Conservation (phyloP, 2,888 invertebrate species). For the Parnassius smintheus region DNA sequence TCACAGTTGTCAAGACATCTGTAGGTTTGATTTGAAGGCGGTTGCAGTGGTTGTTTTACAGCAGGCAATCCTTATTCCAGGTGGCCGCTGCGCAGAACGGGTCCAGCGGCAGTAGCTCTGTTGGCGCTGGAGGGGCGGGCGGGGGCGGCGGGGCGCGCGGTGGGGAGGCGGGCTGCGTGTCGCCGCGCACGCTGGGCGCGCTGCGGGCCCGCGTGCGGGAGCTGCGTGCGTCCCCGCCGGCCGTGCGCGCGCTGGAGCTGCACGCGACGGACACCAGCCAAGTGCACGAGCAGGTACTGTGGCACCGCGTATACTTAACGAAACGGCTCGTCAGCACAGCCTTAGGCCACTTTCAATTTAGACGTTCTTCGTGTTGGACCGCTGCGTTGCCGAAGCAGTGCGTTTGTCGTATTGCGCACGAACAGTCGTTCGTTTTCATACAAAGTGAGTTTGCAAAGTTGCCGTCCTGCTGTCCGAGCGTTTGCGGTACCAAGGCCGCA, state of each 20-base stretch:
- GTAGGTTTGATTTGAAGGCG: no score
- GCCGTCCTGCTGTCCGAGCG: no score
- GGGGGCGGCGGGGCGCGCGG: constrained; percentile 18
- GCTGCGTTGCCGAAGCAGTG: no score
- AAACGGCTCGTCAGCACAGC: no score
- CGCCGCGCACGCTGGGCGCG: constrained; percentile 87
- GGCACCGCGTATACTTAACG: not conserved
- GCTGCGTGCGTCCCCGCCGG: constrained; percentile 88
- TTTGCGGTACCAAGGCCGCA: no score
- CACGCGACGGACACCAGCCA: constrained; percentile 89
- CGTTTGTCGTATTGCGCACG: no score
- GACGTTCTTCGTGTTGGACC: no score
- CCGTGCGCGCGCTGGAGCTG: constrained; percentile 88
- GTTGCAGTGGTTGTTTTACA: no score
- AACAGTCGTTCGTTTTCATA: no score
- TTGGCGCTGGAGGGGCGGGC: constrained; percentile 14
- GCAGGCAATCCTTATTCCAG: constrained; percentile 28
- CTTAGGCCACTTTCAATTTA: no score
- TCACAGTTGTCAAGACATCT: no score
- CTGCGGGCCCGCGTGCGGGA: constrained; percentile 94
- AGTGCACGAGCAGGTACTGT: constrained; percentile 83
- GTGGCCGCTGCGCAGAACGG: constrained; percentile 43
- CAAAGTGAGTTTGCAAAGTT: no score
- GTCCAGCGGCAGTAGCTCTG: constrained; percentile 13
- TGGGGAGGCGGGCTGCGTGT: constrained; percentile 62